Percentiles rank a stretch among this genome's conserved stretches.
Conservation (phyloP, 2,797 vertebrate species). For the Acanthiza pusilla region DNA sequence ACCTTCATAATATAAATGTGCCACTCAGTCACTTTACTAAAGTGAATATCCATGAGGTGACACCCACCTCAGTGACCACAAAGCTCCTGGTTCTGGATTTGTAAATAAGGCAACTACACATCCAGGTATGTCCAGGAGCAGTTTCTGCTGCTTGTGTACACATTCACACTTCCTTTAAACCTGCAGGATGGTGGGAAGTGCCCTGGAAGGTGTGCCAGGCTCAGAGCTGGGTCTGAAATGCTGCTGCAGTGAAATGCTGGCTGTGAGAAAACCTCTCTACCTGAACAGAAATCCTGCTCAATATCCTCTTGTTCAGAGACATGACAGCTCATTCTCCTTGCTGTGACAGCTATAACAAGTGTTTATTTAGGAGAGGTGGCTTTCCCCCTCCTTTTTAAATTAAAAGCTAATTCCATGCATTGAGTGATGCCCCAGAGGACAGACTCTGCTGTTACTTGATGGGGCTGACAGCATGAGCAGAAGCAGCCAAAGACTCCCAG, state of each 20-base stretch:
- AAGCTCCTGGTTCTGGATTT: not conserved
- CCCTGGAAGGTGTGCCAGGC: not conserved
- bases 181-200: not conserved
- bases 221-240: not conserved
- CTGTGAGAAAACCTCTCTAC: not conserved
- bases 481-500: not conserved
- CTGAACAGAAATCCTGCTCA: not conserved
- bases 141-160: not conserved
- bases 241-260: not conserved
- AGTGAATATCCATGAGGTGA: not conserved
- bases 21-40: not conserved
- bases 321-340: not conserved
- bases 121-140: not conserved
- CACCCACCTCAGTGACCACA: not conserved
- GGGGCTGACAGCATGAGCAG: conserved; percentile 12
- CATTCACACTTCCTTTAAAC: not conserved
- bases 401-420: conserved; percentile 14
- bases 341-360: not conserved
- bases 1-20: not conserved
- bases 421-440: conserved; percentile 3
- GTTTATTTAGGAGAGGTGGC: not conserved
- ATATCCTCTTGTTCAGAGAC: not conserved
- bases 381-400: not conserved
- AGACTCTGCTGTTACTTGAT: not conserved
- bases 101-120: not conserved